Conservation (phyloP, 2,888 invertebrate species). For the Caenorhabditis sp. region DNA sequence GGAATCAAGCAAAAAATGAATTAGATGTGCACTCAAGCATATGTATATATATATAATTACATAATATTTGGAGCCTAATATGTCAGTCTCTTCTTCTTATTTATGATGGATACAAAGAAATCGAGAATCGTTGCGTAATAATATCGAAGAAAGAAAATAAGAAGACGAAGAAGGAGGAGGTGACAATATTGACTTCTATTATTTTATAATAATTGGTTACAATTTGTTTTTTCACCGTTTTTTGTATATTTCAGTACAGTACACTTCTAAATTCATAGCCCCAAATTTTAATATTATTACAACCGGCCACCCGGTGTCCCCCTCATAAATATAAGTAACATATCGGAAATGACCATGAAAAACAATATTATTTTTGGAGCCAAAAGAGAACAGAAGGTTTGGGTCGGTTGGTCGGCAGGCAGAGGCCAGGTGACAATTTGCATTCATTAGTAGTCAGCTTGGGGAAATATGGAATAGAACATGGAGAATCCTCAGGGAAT, state of each 20-base stretch:
- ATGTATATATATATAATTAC: not conserved
- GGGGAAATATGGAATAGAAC: not conserved
- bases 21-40: not conserved
- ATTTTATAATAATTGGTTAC: not conserved
- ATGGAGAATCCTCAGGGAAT: not conserved
- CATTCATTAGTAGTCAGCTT: not conserved
- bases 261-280: not conserved
- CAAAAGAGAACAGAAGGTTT: not conserved
- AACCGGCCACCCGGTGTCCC: too few relatives aligned
- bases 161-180: not conserved
- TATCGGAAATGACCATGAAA: conserved; percentile 1
- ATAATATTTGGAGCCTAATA: not conserved
- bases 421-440: conserved; percentile 1
- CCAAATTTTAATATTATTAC: not conserved
- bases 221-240: not conserved
- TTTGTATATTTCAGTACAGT: not conserved
- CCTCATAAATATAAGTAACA: not conserved
- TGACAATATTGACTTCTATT: not conserved
- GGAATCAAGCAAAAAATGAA: not conserved
- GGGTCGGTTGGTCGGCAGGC: too few relatives aligned
- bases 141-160: too few relatives aligned
- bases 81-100: too few relatives aligned
- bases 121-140: not conserved
- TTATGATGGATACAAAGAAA: not conserved
- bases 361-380: conserved; percentile 1